Conservation (phyloP, 2,797 vertebrate genomes). For the Micropoecilia bifurca region DNA sequence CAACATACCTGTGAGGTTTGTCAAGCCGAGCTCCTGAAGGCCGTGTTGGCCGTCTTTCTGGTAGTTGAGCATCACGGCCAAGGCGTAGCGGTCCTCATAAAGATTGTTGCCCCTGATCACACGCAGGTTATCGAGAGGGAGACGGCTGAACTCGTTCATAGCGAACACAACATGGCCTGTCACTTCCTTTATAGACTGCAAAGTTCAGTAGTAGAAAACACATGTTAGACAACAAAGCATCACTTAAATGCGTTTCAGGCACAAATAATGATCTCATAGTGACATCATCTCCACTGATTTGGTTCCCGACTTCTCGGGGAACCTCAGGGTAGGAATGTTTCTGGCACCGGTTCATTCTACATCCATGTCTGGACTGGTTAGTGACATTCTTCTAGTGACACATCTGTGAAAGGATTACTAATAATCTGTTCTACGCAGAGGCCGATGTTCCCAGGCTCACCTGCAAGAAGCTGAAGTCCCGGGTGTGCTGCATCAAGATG, state of each 20-base stretch:
- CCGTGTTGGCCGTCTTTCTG: constrained; percentile 91
- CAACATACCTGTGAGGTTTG: constrained; percentile 90
- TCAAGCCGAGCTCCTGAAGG: constrained; percentile 92
- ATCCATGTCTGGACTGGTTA: constrained; percentile 30
- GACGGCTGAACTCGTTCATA: constrained; percentile 90
- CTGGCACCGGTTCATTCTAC: constrained; percentile 4
- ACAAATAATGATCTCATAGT: constrained; percentile 35
- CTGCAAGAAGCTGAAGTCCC: constrained; percentile 91
- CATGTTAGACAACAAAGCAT: not conserved
- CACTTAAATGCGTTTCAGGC: not conserved
- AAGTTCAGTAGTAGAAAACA: constrained; percentile 2
- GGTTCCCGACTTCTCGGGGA: not conserved
- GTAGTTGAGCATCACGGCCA: constrained; percentile 95
- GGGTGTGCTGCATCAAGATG: constrained; percentile 87
- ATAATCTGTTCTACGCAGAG: not conserved
- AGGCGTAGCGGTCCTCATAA: constrained; percentile 88
- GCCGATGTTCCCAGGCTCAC: constrained; percentile 68
- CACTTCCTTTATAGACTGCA: constrained; percentile 95
- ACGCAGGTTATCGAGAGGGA: constrained; percentile 93
- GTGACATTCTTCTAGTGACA: constrained; percentile 19
- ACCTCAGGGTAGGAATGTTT: constrained; percentile 1
- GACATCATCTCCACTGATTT: constrained; percentile 17
- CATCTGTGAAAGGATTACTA: not conserved
- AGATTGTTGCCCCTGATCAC: constrained; percentile 94
- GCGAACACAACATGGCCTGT: constrained; percentile 94